phyloP scores from a whole-genome alignment of 1,140 invertebrate species.

The Arctopsyche grandis region DNA sequence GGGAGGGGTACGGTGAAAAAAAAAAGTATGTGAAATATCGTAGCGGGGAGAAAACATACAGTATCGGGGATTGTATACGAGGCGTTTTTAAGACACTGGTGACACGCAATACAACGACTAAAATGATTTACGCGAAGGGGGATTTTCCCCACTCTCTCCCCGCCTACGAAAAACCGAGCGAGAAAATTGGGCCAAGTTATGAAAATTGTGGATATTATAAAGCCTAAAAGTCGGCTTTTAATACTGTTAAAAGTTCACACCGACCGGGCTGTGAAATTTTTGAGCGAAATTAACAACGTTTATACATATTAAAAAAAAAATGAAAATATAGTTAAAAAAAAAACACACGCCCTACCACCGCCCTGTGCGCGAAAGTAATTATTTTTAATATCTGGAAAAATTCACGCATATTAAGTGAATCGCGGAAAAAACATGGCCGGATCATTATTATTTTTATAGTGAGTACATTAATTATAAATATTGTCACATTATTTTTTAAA shows the following conservation, averaged over 20 bases:
- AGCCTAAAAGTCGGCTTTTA: conserved; percentile 11
- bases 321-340: neutral
- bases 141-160: neutral
- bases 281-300: neutral
- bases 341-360: neutral
- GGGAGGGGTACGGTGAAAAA: neutral
- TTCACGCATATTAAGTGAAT: neutral
- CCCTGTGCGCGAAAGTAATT: neutral
- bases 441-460: neutral
- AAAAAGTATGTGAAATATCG: conserved; percentile 24
- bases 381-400: conserved; percentile 10
- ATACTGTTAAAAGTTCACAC: conserved; percentile 7
- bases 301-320: too few species aligned
- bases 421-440: neutral
- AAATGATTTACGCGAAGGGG: conserved; percentile 49
- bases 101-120: conserved; percentile 49
- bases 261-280: neutral
- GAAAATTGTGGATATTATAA: conserved; percentile 37
- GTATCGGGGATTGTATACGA: conserved; percentile 17
- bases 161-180: conserved; percentile 2
- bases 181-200: conserved; percentile 38
- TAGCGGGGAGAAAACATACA: conserved; percentile 9
- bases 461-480: neutral
- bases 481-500: too few species aligned
- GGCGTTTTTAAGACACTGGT: conserved; percentile 48